Evolutionary conservation across 35 echinoderm and acorn worm species (phyloP).

Genomic region (Apostichopus japonicus): DNA sequence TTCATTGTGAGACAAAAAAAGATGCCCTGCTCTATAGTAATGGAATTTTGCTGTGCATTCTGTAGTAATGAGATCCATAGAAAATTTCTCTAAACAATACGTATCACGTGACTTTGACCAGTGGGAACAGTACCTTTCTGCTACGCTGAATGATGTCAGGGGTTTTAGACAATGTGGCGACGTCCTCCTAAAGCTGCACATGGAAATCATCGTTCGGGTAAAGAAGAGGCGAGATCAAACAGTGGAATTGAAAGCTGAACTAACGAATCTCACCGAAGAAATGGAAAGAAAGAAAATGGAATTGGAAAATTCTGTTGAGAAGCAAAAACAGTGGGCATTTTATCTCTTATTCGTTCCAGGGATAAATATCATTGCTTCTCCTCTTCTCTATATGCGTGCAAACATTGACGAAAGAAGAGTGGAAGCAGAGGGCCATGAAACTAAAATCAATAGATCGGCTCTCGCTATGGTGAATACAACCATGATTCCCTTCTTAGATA

Average conservation of each 20-base stretch:
- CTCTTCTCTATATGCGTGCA: not conserved
- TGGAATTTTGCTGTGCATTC: not conserved
- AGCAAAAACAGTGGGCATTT: not conserved
- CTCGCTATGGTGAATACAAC: not conserved
- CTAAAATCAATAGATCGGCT: not conserved
- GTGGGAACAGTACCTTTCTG: not conserved
- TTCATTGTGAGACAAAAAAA: not conserved
- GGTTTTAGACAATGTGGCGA: no score
- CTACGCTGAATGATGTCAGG: no score
- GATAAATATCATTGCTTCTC: not conserved
- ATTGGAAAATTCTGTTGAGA: not conserved
- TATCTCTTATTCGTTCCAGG: not conserved
- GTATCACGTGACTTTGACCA: not conserved
- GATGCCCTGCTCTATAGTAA: slow-evolving; percentile 21
- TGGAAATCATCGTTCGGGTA: no score
- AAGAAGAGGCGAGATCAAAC: not conserved
- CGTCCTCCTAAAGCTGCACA: no score
- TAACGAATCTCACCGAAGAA: not conserved
- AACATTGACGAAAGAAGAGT: not conserved
- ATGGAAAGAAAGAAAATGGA: not conserved
- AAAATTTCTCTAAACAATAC: slow-evolving; percentile 1
- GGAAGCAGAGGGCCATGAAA: not conserved
- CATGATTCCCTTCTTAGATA: not conserved
- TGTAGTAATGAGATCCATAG: not conserved
- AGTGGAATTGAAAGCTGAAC: not conserved